Evolutionary conservation across 2,888 invertebrate species (phyloP), one percentile per base, ranked within the genome.

Genomic region (Ormyrus thymus): DNA sequence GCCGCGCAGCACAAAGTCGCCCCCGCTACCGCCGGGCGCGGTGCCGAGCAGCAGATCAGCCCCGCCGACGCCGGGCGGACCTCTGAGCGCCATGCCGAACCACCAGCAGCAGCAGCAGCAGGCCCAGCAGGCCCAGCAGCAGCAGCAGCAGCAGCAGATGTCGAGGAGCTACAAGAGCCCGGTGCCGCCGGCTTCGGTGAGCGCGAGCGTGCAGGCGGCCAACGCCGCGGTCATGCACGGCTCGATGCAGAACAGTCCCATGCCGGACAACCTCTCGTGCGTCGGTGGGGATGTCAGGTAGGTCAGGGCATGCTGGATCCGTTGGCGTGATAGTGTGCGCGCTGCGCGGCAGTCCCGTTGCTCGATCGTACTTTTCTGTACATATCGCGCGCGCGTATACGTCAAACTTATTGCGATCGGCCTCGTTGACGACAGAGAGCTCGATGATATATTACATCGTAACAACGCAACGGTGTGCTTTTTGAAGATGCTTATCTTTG

Each of bases 1-100:
- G 53, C 96, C 96, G 15, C 92, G 96, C 50, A 96, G 96, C 83
- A 95, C 95, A 51, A 96, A 96, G 89, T 96, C 96, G 50, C 96
- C 96, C 0, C 96, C 96, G 0, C 91, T 94, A 83, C 92, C 94
- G 45, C 94, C 94, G 0, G 94, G 93, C 7, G 90, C 91, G 46
- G 89, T 89, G 78, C 86, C 86, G 11, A 89, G 86, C 72, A 90
- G 90, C 68, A 88, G 91, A 82, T 91, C 91, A 15, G 91, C 91
- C n/a, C 91, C 92, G 1, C 90, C 91, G 46, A 91, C 92, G 53
- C 91, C 91, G 0, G 91, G 92, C 45, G 90, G 90, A 53, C 86
- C 89, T 0, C 81, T 89, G 8, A 86, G 87, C 5, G 86, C 85
- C 1, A 87, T 86, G 72, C 85, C 85, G 9, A 86, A 85, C 53